Evolutionary conservation across 1,140 invertebrate species (phyloP), one percentile per base, ranked within the genome.

Genomic region (Drosophila kohkoa): DNA sequence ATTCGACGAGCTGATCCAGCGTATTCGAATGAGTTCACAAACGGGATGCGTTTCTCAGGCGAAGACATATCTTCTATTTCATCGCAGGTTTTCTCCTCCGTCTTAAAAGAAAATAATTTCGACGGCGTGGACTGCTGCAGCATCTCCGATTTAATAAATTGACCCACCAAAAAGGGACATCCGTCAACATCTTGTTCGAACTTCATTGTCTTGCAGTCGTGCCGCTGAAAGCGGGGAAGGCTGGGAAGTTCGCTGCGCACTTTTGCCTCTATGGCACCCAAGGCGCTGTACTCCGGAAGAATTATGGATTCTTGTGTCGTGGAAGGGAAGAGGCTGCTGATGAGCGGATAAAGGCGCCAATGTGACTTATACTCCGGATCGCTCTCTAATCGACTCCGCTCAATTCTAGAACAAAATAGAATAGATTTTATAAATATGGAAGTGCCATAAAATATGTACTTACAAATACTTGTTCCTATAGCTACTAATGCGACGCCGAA

Each of bases 401-500:
- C 86, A 38, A 11, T 32, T 54, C 85, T 88, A 49, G 11, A 11
- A 1, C 13, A 43, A 11, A 13, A 8, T 6, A 6, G 6, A 1
- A 6, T 28, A 5, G 4, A 59, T 1, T 5, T 25, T 5, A n/a
- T n/a, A 30, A 46, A 20, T 3, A 25, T 3, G 3, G 0, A 8
- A 7, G 13, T 45, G 8, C 32, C 11, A 10, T 48, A 8, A 5
- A n/a, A 3, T 7, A 32, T 11, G 6, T 41, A 75, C 82, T 60
- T 49, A 88, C 85, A 85, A 67, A 62, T 89, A 92, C 63, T 77
- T 92, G 38, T 90, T 92, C 28, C 80, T 78, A 10, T 92, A 79
- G 20, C 48, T 82, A 41, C 63, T 81, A 10, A 92, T 74, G 45
- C 88, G 91, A 25, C 90, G 81, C 3, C 90, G 87, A 45, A 81